Evolutionary conservation across 2,888 invertebrate species (phyloP).

Genomic region (Cremastinae sp.): DNA sequence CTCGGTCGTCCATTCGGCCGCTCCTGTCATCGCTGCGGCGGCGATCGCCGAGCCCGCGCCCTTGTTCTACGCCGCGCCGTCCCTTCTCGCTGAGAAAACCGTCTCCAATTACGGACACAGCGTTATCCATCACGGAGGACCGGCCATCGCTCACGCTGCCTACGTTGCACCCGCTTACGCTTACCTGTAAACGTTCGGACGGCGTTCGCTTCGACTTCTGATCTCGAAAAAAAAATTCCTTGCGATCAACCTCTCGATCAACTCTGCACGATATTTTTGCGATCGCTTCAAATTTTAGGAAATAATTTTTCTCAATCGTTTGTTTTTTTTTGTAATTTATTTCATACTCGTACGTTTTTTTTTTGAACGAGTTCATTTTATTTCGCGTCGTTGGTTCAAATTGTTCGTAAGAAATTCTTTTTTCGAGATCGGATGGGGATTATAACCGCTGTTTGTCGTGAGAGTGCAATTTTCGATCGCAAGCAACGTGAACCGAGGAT

Average conservation of each 20-base stretch:
- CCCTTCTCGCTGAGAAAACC: conserved; percentile 67
- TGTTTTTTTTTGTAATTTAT: too few species aligned
- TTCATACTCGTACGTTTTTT: too few species aligned
- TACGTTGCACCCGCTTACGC: conserved; percentile 60
- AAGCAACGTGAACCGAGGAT: conserved; percentile 34
- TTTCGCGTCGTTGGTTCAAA: too few species aligned
- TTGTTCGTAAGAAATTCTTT: neutral
- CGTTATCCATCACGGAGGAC: conserved; percentile 66
- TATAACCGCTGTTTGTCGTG: conserved; percentile 12
- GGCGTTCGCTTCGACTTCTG: conserved; percentile 21
- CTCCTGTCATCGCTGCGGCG: conserved; percentile 80
- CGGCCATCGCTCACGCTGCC: conserved; percentile 62
- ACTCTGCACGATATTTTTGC: neutral
- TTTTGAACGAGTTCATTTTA: too few species aligned
- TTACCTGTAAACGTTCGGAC: conserved; percentile 27
- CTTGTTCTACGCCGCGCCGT: conserved; percentile 58
- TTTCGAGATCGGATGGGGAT: conserved; percentile 28
- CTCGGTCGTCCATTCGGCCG: conserved; percentile 80
- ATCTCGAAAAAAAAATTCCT: conserved; percentile 30
- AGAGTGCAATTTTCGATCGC: too few species aligned
- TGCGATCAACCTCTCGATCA: neutral
- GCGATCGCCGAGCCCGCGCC: conserved; percentile 61
- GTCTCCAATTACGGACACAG: conserved; percentile 70
- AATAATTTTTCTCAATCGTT: too few species aligned
- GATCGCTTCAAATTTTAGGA: too few species aligned